Base-by-base conservation (phyloP, 2,888 invertebrate species). In the Diadegma fenestrale region DNA sequence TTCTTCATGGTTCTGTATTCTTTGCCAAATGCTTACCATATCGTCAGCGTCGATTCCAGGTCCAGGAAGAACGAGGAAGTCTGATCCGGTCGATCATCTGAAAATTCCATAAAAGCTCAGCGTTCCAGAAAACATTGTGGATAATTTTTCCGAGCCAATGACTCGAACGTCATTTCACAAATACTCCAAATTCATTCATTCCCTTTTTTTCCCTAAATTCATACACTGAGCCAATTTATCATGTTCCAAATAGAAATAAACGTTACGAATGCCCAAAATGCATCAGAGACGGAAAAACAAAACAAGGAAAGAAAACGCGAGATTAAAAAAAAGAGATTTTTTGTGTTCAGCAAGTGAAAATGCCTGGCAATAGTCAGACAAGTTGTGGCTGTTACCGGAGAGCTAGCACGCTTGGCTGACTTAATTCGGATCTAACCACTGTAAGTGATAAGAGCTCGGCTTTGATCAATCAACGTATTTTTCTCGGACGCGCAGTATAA, bases 31-130 rank as follows among this genome's bases (percentile, higher is more conserved):
- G 94, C 95, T 95, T 93, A 96, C 96, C 96, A 97, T 97, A 96
- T 96, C 96, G 96, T 96, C 96, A 96, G 96, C 96, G 96, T 96
- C 95, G 95, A 95, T 95, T 94, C 94, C 94, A 90, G 90, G 94
- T 94, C 94, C 91, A 92, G 91, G 91, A 93, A 93, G 91, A 91
- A 90, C 89, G 91, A 92, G 91, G 91, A 92, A 92, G 90, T 89
- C 90, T 90, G 94, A 94, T 94, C 94, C 94, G 93, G 94, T 94
- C 94, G 94, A 94, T 95, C 94, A 95, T 95, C 96, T 96, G 1
- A 94, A 94, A 95, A 94, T 68, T 12, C 1, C 61, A 71, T 8
- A 19, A 61, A 12, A 79, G 71, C 69, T 33, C 10, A 17, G 6
- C 22, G 30, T 30, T 30, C 4, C 30, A 30, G 30, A 30, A 4